Percentiles rank a stretch among this genome's conserved stretches.
Evolutionary conservation across 1,140 invertebrate species (phyloP).

Genomic region (Acyrthosiphon pisum): DNA sequence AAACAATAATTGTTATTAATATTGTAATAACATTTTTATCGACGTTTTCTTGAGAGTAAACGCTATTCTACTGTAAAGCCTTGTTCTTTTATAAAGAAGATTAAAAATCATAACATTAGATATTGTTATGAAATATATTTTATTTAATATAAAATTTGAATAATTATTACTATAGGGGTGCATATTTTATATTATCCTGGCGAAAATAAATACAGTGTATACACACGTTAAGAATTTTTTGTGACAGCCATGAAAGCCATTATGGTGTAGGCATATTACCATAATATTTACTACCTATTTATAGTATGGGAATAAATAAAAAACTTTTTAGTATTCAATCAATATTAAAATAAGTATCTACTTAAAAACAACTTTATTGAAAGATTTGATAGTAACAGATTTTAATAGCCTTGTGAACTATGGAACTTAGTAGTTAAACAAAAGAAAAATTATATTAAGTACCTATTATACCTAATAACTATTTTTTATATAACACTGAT

Average conservation of each 20-base stretch:
- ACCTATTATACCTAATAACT: not conserved
- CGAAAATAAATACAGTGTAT: conserved; percentile 9
- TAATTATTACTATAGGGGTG: not conserved
- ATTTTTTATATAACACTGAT: not conserved
- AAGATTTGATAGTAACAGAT: not conserved
- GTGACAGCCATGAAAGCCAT: not conserved
- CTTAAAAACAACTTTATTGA: not conserved
- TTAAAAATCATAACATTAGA: conserved; percentile 14
- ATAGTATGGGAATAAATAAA: not conserved
- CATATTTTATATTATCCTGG: not conserved
- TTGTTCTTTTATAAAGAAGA: not conserved
- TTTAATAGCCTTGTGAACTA: not conserved
- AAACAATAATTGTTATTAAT: conserved; percentile 22
- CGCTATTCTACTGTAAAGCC: not conserved
- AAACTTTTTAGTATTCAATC: not conserved
- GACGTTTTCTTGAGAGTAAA: not conserved
- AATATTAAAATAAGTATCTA: not conserved
- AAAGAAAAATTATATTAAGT: not conserved
- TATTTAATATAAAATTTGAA: not conserved
- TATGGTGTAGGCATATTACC: not conserved
- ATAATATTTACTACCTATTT: not conserved
- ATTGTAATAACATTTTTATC: conserved; percentile 21
- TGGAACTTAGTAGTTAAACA: not conserved
- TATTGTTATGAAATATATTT: not conserved
- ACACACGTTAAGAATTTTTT: not conserved